phyloP scores from a whole-genome alignment of 2,888 invertebrate species.

The Cylloceria caligata region DNA sequence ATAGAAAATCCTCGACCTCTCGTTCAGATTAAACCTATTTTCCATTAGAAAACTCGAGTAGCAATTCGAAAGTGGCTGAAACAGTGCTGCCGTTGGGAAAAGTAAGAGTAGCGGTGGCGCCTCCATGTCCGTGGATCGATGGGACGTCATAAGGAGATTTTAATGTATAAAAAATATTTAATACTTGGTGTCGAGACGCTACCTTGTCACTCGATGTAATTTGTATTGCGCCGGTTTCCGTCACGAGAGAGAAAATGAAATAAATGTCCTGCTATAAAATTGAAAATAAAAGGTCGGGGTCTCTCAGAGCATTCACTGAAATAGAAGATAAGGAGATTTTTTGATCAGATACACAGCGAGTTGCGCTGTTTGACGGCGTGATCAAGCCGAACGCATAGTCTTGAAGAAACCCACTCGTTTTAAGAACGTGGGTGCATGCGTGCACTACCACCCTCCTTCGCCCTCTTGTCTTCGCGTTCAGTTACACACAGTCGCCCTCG shows the following conservation, averaged over 20 bases:
- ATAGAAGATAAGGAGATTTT: conserved; percentile 20
- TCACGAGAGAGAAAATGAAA: not conserved
- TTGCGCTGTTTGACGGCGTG: conserved; percentile 17
- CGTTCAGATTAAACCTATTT: too few relatives aligned
- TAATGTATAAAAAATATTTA: too few relatives aligned
- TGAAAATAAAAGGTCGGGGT: conserved; percentile 35
- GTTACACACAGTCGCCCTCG: not conserved
- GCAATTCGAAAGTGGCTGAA: too few relatives aligned
- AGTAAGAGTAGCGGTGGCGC: too few relatives aligned
- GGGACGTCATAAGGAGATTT: too few relatives aligned
- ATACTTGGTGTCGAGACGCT: too few relatives aligned
- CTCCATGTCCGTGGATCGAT: too few relatives aligned
- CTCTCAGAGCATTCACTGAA: not conserved
- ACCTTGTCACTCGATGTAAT: not conserved
- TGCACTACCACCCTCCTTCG: conserved; percentile 52
- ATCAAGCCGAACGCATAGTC: conserved; percentile 25
- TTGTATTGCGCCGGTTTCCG: not conserved
- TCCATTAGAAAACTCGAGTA: too few relatives aligned
- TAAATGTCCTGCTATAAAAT: conserved; percentile 35
- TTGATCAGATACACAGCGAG: conserved; percentile 23
- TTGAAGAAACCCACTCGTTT: conserved; percentile 43
- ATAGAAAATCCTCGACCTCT: not conserved
- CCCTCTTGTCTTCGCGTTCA: conserved; percentile 38
- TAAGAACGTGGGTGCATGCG: conserved; percentile 62
- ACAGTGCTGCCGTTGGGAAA: too few relatives aligned